Evolutionary conservation across 92 coral and sea anemone genomes (phyloP).

Genomic region (Palythoa heliodiscus): DNA sequence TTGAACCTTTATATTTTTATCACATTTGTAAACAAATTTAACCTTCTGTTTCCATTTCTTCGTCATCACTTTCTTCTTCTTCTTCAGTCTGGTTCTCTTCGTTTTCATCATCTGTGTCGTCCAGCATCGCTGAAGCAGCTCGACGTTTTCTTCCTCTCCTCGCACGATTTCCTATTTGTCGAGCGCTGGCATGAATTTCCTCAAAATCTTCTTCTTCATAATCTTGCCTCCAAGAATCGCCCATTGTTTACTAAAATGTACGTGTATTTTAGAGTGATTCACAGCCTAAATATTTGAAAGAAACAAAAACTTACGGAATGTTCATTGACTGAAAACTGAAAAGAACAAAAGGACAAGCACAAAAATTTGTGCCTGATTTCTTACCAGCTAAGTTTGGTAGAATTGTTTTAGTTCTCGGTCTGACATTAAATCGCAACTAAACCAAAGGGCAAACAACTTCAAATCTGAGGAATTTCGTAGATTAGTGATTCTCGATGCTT

Average conservation of each 20-base stretch:
- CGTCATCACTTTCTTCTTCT: slow-evolving; percentile 36
- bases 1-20: neutral
- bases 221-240: slow-evolving; percentile 2
- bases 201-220: slow-evolving; percentile 57
- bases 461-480: neutral
- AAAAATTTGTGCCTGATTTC: neutral
- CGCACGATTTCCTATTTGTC: slow-evolving; percentile 40
- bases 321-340: neutral
- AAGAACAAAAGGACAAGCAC: neutral
- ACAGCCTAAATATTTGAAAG: neutral
- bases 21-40: neutral
- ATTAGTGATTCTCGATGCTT: neutral
- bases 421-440: neutral
- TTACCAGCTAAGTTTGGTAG: neutral
- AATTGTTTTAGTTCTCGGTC: neutral
- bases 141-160: slow-evolving; percentile 53
- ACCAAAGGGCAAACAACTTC: neutral
- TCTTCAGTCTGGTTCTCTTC: slow-evolving; percentile 36
- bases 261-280: neutral
- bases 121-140: slow-evolving; percentile 23
- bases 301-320: too few relatives aligned
- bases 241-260: slow-evolving; percentile 20
- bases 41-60: slow-evolving; percentile 51
- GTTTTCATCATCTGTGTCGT: slow-evolving; percentile 50
- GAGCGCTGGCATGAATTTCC: slow-evolving; percentile 52